phyloP scores from a whole-genome alignment of 2,113 vertebrate species.

The Tachuris rubrigastra region DNA sequence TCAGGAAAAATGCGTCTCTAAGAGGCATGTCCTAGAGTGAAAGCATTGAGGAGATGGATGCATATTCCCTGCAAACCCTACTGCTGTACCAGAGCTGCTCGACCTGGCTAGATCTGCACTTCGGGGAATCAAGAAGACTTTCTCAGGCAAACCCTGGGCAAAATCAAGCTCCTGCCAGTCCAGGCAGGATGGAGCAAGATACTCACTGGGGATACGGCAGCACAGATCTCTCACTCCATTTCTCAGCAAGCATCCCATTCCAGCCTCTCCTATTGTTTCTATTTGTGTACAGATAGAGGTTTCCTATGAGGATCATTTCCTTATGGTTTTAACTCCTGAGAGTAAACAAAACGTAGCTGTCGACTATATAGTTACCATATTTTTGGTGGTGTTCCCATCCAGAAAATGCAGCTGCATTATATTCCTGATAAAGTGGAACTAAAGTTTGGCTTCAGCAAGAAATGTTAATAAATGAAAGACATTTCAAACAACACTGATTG shows the following conservation, averaged over 20 bases:
- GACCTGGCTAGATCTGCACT: neutral
- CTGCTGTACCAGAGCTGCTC: neutral
- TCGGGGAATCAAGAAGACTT: neutral
- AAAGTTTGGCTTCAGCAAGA: conserved; percentile 1
- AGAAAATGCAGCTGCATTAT: conserved; percentile 61
- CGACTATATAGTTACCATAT: conserved; percentile 8
- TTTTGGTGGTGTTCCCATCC: conserved; percentile 50
- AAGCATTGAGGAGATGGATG: neutral
- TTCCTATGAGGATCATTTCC: neutral
- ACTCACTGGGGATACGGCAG: neutral
- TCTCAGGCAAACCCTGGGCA: neutral
- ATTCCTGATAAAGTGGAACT: conserved; percentile 53
- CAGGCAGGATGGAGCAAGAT: neutral
- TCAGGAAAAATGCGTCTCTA: neutral
- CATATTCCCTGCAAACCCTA: neutral
- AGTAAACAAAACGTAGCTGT: conserved; percentile 51
- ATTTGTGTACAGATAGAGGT: neutral
- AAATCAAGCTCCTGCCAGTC: neutral
- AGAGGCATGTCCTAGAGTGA: neutral
- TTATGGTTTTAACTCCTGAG: neutral
- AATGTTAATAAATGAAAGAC: conserved; percentile 47
- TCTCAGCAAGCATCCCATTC: neutral
- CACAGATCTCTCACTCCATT: neutral
- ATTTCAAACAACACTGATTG: conserved; percentile 48
- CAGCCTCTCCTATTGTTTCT: neutral